Evolutionary conservation across 2,888 invertebrate genomes (phyloP), one percentile per base, ranked within the genome.

Genomic region (Heliconius charithonia): DNA sequence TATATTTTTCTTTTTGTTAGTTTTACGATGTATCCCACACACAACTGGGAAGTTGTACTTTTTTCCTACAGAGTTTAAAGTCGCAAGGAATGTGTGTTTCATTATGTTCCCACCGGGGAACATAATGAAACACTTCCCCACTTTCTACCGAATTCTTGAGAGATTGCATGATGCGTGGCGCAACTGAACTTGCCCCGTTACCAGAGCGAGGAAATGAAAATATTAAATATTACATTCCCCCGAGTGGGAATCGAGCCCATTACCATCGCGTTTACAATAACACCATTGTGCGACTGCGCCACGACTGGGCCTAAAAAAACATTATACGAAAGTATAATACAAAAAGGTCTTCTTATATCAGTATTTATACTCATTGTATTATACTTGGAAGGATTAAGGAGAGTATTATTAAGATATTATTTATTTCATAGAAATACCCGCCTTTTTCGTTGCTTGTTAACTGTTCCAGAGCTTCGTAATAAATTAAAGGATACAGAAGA

Each of bases 391-490:
- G 37, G 37, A 37, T 67, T 67, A 41, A 7, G 29, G 29, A 66
- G 65, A 22, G 12, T 67, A 67, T 37, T 67, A 67, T 37, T 13
- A 41, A 13, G 67, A 41, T 6, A 67, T 67, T 32, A 66, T 66
- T n/a, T 41, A 67, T 67, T 67, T 67, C n/a, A 67, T 67, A 67
- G 67, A n/a, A 37, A 37, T 3, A 27, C 16, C 32, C 22, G 32
- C 32, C 32, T 32, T 67, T 67, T 41, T 41, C 37, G 13, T 67
- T 41, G 41, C 27, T 67, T 37, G 37, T 37, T 67, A 41, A 25
- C n/a, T 67, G 67, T 67, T 67, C n/a, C 37, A 67, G 67, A 41
- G 25, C n/a, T 67, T 67, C 37, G 41, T 67, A 13, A 41, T 37
- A 67, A 59, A 67, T n/a, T 25, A n/a, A 9, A 37, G 37, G 10